Evolutionary conservation across 1,140 invertebrate species (phyloP), one percentile per base, ranked within the genome.

Genomic region (Sminthurides bifidus): DNA sequence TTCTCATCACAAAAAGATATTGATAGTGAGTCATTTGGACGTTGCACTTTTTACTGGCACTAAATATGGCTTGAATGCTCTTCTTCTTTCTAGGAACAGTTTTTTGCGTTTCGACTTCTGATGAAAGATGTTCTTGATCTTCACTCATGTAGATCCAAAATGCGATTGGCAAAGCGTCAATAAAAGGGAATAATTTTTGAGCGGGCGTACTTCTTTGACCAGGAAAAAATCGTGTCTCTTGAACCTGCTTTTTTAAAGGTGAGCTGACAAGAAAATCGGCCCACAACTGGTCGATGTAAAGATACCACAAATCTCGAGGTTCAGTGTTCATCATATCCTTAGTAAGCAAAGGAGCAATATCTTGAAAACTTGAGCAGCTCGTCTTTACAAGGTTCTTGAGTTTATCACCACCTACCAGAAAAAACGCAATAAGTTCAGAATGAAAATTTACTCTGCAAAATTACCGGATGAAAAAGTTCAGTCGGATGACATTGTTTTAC

Each of bases 21-120:
- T 95, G 92, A 71, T 88, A 92, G 71, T 95, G 91, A 74, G 91
- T 93, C 31, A 92, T 75, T 70, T 93, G 89, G 1, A 90, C 70
- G 60, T 84, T 87, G 37, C 86, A 48, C 30, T 53, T 50, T 59
- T 46, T 57, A 53, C 52, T 51, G 15, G 52, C 41, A 52, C 37
- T 50, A 33, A 63, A 57, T 12, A 63, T 2, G 21, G 54, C 58
- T 30, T 54, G 49, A 41, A 63, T 54, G 21, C 30, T 58, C 43
- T 63, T 63, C 6, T 54, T 23, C 15, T 44, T 45, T 5, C 50
- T 26, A 29, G 8, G 15, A 19, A 27, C 12, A 29, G 12, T 45
- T 37, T 46, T 37, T 48, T 46, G 23, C 12, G 24, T 49, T 35
- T 6, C 15, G 6, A 14, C 21, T n/a, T n/a, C n/a, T n/a, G n/a